Evolutionary conservation across 1,140 invertebrate genomes (phyloP).

Genomic region (Vollenhovia emeryi): DNA sequence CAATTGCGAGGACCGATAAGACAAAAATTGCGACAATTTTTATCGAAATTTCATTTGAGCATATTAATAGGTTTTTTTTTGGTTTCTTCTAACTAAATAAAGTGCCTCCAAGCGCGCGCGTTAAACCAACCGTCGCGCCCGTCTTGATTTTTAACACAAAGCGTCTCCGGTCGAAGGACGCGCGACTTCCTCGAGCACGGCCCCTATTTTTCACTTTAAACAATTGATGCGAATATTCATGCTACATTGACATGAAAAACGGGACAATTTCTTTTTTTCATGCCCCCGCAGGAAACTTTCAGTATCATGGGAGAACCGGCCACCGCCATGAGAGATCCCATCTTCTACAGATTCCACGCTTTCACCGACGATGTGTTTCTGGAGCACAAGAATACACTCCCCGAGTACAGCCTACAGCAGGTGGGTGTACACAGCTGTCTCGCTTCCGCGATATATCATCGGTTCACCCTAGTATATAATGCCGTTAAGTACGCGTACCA

Average conservation of each 20-base stretch:
- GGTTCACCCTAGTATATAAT: constrained; percentile 48
- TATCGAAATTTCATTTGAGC: not conserved
- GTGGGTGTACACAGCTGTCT: constrained; percentile 77
- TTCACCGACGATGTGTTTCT: constrained; percentile 93
- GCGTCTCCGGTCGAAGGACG: not conserved
- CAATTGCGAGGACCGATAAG: not conserved
- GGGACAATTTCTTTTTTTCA: not conserved
- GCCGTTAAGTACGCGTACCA: constrained; percentile 43
- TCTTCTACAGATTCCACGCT: constrained; percentile 94
- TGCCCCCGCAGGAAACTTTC: constrained; percentile 86
- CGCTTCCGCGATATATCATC: constrained; percentile 53
- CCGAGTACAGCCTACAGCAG: constrained; percentile 87
- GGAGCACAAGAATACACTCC: constrained; percentile 90
- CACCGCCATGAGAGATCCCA: constrained; percentile 93
- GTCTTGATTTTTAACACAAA: not conserved
- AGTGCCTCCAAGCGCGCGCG: not conserved
- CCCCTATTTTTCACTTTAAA: not conserved
- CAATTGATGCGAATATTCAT: not conserved
- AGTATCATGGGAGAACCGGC: constrained; percentile 90
- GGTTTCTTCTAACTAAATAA: too few species aligned
- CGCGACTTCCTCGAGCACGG: not conserved
- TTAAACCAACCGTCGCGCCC: not conserved
- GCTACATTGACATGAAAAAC: constrained; percentile 10
- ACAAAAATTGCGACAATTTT: not conserved
- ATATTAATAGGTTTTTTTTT: too few species aligned